These are phyloP conservation scores for Lepidurus couesii DNA, from an alignment of 1,140 invertebrate genomes.

Conservation along the genomic window DNA sequence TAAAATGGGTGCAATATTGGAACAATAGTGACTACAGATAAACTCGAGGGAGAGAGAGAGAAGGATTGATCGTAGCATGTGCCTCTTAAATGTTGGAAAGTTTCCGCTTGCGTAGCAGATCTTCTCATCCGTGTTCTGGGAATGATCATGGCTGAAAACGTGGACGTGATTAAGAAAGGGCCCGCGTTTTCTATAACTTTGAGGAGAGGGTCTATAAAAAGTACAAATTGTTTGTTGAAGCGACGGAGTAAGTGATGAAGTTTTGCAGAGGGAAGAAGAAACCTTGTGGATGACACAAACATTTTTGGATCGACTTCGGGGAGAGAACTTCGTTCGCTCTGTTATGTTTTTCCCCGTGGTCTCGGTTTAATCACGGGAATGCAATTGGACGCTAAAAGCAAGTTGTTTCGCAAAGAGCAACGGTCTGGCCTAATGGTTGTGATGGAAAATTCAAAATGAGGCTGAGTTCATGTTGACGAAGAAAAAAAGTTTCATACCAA, in stretches of 20 bases:
- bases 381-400: neutral
- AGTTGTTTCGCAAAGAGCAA: neutral
- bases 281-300: neutral
- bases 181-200: neutral
- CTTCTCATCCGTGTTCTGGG: too few species aligned
- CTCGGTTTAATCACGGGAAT: neutral
- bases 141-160: neutral
- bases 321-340: neutral
- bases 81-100: neutral
- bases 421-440: conserved; percentile 17
- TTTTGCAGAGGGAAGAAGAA: neutral
- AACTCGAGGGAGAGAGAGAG: neutral
- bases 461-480: neutral
- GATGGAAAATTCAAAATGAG: conserved; percentile 22
- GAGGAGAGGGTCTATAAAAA: neutral
- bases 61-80: neutral
- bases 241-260: neutral
- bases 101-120: too few species aligned
- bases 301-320: neutral
- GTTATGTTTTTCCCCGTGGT: neutral
- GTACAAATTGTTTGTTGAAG: conserved; percentile 11
- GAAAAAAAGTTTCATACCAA: conserved; percentile 19
- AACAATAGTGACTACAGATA: neutral
- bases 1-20: conserved; percentile 10
- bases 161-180: neutral